Base-by-base conservation (phyloP, 2,113 vertebrate species). In the Stigmatopora argus region DNA sequence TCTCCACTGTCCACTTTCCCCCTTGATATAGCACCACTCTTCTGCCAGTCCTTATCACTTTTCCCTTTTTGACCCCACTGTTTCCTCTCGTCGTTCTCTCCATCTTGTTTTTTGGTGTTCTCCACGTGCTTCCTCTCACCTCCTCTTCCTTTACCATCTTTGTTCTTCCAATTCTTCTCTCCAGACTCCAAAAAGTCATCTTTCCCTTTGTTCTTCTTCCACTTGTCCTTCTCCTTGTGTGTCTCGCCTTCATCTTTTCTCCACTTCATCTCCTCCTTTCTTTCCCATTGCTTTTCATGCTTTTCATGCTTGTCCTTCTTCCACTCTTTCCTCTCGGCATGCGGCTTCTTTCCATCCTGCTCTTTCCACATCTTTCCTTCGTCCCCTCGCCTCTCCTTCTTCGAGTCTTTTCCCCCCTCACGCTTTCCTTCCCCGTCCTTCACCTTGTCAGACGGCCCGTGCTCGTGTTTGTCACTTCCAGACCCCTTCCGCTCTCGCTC, bases 351-450 rank as follows among this genome's bases (percentile, higher is more conserved):
- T 3, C 13, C 21, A 7, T 44, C 46, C 56, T 62, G 8, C 51
- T 53, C 48, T 55, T 78, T 57, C 55, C 55, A 0, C 57, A 35
- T 78, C 64, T 66, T 70, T 1, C 64, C 83, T 23, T 69, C 69
- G 19, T 77, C 73, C 17, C 53, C 69, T 56, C 18, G 80, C 62
- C 67, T 70, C 56, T 84, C 26, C 38, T 70, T 66, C 57, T 74
- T 74, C 67, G 34, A 13, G 34, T 75, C 71, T 63, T 73, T 79
- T 11, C 69, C 70, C 45, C 72, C 68, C 15, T 76, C 69, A 18
- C 11, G 10, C 73, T 71, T 79, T n/a, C 80, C 77, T 57, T 48
- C 49, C 80, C 66, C 13, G 6, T 82, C 77, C 26, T 66, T 35
- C 62, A 35, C 62, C 38, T 21, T 21, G n/a, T 45, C 38, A 5